phyloP scores from a whole-genome alignment of 2,888 invertebrate species.

The Perizoma flavofasciatum region DNA sequence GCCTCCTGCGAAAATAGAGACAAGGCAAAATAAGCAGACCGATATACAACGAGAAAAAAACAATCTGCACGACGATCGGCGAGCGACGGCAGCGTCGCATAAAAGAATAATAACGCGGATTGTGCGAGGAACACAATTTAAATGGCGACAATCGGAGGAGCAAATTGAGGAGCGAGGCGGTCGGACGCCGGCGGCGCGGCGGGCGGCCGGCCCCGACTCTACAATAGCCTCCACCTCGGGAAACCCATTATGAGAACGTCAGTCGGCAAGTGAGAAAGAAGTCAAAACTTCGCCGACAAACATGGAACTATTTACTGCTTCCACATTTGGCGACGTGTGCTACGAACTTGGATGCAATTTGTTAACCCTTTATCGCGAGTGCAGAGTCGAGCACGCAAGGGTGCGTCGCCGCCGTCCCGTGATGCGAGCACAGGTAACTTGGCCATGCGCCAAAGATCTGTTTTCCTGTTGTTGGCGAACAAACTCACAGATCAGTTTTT shows the following conservation, averaged over 20 bases:
- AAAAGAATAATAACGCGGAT: slow-evolving; percentile 72
- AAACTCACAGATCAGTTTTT: slow-evolving; percentile 84
- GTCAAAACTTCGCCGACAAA: slow-evolving; percentile 76
- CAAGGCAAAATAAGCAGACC: slow-evolving; percentile 57
- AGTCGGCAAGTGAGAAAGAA: slow-evolving; percentile 72
- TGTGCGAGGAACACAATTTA: slow-evolving; percentile 73
- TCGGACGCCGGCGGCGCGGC: slow-evolving; percentile 52
- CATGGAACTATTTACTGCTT: slow-evolving; percentile 77
- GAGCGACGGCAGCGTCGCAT: slow-evolving; percentile 51
- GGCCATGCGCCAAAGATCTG: slow-evolving; percentile 79
- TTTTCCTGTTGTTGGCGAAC: slow-evolving; percentile 80
- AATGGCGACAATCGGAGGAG: slow-evolving; percentile 69
- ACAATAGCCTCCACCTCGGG: slow-evolving; percentile 59
- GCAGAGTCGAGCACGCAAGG: slow-evolving; percentile 42
- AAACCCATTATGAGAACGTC: slow-evolving; percentile 73
- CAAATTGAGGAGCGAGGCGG: slow-evolving; percentile 56
- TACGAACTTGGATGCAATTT: slow-evolving; percentile 76
- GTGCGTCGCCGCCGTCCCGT: slow-evolving; percentile 50
- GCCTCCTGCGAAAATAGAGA: slow-evolving; percentile 64
- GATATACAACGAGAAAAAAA: slow-evolving; percentile 59
- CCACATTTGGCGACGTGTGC: slow-evolving; percentile 76
- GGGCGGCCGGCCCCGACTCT: slow-evolving; percentile 49
- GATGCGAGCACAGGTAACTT: slow-evolving; percentile 70
- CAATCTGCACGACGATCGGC: slow-evolving; percentile 49
- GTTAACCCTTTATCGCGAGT: slow-evolving; percentile 75